Evolutionary conservation across 1,140 invertebrate species (phyloP).

Genomic region (Spodoptera frugiperda): DNA sequence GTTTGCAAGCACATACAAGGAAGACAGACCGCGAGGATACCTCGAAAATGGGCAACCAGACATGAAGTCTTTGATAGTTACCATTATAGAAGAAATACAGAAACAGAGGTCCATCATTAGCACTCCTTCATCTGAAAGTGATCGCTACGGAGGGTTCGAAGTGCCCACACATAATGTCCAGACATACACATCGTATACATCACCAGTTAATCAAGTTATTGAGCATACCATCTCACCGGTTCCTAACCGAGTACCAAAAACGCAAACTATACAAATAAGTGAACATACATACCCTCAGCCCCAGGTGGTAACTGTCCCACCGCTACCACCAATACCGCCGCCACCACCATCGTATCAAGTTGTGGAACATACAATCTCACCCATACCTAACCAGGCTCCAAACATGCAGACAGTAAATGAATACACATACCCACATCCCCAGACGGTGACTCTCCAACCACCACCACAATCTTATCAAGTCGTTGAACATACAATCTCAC

Average conservation of each 20-base stretch:
- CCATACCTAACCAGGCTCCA: no score
- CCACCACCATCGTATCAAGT: no score
- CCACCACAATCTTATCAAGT: no score
- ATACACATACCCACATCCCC: neutral
- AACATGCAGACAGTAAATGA: neutral
- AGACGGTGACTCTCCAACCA: neutral
- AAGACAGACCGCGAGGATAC: constrained; percentile 1
- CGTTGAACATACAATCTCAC: no score
- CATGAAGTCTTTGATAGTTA: constrained; percentile 1
- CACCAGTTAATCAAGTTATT: no score
- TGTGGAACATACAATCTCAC: no score
- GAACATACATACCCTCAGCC: neutral
- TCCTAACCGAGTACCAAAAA: no score
- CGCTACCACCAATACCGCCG: no score
- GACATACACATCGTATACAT: no score
- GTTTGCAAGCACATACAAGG: neutral
- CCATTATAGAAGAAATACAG: neutral
- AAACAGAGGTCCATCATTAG: no score
- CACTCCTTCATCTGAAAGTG: no score
- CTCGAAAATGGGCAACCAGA: neutral
- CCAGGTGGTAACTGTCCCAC: neutral
- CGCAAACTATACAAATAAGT: neutral
- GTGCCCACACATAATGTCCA: neutral
- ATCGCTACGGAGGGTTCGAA: neutral
- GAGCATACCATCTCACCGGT: no score